Conservation (phyloP, 2,113 vertebrate species). For the Chauna torquata region DNA sequence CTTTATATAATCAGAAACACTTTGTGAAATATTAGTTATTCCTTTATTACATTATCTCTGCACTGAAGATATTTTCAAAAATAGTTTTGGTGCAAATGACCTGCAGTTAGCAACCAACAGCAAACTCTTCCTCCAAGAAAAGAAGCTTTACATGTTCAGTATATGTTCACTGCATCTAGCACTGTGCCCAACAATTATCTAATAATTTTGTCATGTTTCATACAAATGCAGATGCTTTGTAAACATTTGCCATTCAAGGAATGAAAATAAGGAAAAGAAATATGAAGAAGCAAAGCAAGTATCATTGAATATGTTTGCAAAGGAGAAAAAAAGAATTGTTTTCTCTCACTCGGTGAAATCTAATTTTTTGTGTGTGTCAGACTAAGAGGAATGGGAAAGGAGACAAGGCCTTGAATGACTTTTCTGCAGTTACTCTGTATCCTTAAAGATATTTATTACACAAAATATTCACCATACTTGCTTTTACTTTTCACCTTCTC, state of each 20-base stretch:
- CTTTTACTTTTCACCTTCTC: background rate
- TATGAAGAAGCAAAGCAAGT: conserved; percentile 31
- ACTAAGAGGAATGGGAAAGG: background rate
- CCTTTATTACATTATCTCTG: background rate
- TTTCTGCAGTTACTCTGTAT: background rate
- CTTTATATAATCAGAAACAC: background rate
- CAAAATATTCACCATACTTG: background rate
- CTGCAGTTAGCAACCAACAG: background rate
- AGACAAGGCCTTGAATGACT: background rate
- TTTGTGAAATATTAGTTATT: background rate
- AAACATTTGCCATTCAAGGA: conserved; percentile 60
- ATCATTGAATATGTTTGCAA: background rate
- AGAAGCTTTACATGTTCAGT: background rate
- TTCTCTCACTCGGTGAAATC: conserved; percentile 16
- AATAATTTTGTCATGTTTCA: background rate
- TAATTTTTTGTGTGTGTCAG: background rate
- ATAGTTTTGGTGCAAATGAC: background rate
- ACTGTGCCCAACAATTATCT: background rate
- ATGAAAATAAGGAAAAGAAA: conserved; percentile 12
- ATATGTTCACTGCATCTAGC: background rate
- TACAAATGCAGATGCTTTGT: conserved; percentile 56
- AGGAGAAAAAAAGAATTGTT: background rate
- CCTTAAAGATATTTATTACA: background rate
- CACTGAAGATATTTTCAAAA: background rate
- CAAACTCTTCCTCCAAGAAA: background rate